These are phyloP conservation scores for Echinarachnius parma DNA, from an alignment of 53 echinoderm and acorn worm species.

Conservation along the genomic window DNA sequence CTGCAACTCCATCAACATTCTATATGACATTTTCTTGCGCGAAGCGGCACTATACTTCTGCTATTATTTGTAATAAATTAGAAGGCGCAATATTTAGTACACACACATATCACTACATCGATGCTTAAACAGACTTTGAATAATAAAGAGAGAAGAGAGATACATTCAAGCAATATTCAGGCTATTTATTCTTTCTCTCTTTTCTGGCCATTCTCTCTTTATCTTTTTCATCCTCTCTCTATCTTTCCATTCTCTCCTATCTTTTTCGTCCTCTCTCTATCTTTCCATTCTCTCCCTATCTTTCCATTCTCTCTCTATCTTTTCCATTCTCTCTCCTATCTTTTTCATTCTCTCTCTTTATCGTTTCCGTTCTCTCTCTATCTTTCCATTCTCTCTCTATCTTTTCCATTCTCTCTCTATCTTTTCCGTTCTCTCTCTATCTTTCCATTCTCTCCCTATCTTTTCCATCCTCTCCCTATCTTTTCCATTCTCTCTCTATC, in stretches of 20 bases:
- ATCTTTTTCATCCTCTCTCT: background rate
- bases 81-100: background rate
- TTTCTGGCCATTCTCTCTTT: background rate
- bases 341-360: background rate
- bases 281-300: constrained; percentile 3
- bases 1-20: constrained; percentile 39
- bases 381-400: background rate
- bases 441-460: background rate
- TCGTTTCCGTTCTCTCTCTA: background rate
- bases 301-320: background rate
- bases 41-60: constrained; percentile 29
- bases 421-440: background rate
- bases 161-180: background rate
- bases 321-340: background rate
- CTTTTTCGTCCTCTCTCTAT: constrained; percentile 5
- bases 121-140: background rate
- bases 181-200: background rate
- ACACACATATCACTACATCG: background rate
- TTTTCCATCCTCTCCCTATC: background rate
- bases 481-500: background rate
- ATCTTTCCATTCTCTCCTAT: background rate
- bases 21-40: constrained; percentile 44
- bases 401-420: background rate
- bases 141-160: background rate
- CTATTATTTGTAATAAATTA: constrained; percentile 47